phyloP scores from a whole-genome alignment of 2,888 invertebrate genomes.

The Dermolepida albohirtum region DNA sequence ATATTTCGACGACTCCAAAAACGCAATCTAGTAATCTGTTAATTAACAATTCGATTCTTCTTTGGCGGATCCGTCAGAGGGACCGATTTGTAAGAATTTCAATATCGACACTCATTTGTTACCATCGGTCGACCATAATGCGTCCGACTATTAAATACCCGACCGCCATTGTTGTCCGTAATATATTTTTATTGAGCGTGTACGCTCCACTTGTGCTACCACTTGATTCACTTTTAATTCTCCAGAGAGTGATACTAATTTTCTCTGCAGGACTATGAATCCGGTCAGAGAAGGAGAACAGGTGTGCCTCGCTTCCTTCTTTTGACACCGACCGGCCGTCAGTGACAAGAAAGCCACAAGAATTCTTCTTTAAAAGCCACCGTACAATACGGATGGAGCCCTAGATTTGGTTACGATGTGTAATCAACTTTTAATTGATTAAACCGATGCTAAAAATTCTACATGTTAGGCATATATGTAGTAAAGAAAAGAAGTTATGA shows the following conservation, averaged over 20 bases:
- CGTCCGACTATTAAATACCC: slow-evolving; percentile 43
- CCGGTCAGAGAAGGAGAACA: background rate
- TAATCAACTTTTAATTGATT: no score
- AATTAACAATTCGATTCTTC: slow-evolving; percentile 7
- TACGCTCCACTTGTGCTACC: slow-evolving; percentile 37
- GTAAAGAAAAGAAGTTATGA: no score
- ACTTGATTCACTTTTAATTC: slow-evolving; percentile 38
- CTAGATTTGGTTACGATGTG: no score
- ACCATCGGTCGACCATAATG: slow-evolving; percentile 41
- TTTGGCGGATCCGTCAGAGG: background rate
- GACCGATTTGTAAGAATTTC: slow-evolving; percentile 44
- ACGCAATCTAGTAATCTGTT: no score
- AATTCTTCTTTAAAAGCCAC: no score
- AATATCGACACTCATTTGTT: slow-evolving; percentile 45
- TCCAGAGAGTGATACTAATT: slow-evolving; percentile 11
- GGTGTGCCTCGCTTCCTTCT: no score
- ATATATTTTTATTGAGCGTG: slow-evolving; percentile 45
- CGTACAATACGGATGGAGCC: no score
- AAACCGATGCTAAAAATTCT: no score
- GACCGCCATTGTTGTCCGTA: slow-evolving; percentile 44
- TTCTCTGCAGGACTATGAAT: slow-evolving; percentile 7
- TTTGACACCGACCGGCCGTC: no score
- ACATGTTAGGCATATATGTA: no score
- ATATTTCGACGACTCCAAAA: no score
- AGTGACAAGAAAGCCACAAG: no score